phyloP scores from a whole-genome alignment of 2,113 vertebrate species.

The Lasiurus borealis region DNA sequence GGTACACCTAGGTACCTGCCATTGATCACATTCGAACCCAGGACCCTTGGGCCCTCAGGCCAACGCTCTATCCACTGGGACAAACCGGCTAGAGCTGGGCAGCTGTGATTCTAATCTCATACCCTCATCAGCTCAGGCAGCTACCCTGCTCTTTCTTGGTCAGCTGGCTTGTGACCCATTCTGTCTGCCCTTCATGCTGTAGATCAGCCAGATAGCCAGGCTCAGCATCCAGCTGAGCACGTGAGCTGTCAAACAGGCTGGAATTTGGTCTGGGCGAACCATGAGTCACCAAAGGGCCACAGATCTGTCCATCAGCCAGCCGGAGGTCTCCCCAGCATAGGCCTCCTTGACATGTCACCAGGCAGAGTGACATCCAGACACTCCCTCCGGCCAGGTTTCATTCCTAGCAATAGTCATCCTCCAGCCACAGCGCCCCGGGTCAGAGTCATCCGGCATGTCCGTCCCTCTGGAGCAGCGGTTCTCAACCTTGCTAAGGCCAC shows the following conservation, averaged over 20 bases:
- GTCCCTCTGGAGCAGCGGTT: not conserved
- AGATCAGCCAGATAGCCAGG: conserved; percentile 1
- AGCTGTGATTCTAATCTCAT: not conserved
- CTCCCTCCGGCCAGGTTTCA: not conserved
- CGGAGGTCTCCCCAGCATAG: conserved; percentile 13
- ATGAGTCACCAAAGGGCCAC: not conserved
- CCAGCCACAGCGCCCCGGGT: not conserved
- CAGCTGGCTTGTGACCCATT: not conserved
- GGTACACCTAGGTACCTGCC: too few species aligned
- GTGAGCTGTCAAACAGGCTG: not conserved
- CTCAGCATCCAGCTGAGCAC: not conserved
- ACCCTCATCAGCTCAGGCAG: not conserved
- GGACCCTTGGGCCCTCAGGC: too few species aligned
- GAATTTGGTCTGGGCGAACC: not conserved
- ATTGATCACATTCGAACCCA: too few species aligned
- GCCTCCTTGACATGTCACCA: not conserved
- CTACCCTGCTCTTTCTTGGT: not conserved
- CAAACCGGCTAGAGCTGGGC: not conserved
- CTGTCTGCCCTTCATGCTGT: not conserved
- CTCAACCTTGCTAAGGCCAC: too few species aligned
- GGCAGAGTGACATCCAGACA: conserved; percentile 30
- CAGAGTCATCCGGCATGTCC: not conserved
- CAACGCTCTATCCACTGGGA: too few species aligned
- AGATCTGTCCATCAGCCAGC: not conserved
- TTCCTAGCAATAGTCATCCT: conserved; percentile 1